Base-by-base conservation (phyloP, 2,888 invertebrate genomes). In the Matsumyia berberina region DNA sequence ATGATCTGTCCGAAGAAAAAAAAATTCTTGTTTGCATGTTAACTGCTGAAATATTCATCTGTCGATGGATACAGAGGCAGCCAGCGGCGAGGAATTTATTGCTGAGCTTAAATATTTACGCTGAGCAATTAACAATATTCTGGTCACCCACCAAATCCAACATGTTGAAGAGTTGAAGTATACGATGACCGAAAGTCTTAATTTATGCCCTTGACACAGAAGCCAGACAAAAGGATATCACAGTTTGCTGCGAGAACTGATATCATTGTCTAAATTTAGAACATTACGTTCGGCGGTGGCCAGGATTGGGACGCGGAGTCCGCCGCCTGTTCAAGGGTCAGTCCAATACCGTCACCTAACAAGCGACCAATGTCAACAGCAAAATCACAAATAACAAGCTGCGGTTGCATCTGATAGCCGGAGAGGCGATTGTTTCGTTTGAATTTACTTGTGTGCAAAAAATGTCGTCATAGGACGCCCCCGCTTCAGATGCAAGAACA, bases 251-350 rank as follows among this genome's bases (percentile, higher is more conserved):
- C 42, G 79, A 69, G 73, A 58, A 39, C 55, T 83, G 83, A 83
- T 42, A 42, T 74, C 83, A 83, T 67, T 2, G 17, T 79, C 62
- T 83, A 83, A 83, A 57, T 79, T 83, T 79, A 79, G 83, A 83
- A 55, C 5, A 58, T 81, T 69, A 70, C 70, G 78, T 60, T 31
- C 24, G 33, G 73, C 39, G n/a, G 9, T 39, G 12, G 12, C 29
- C 66, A 78, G 78, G 60, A 83, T 66, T 17, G 24, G 19, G 29
- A 51, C 33, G 6, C 60, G 37, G n/a, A n/a, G n/a, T 12, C 17
- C 42, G 15, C 19, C 37, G 35, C 39, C 46, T 35, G 35, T 19
- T 15, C 55, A 44, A 58, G 57, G 76, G 66, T 66, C 58, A 58
- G 19, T 39, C 8, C 24, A 44, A 35, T 53, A 17, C 35, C 33